A percentile compares a stretch with the other conserved stretches of the same genome.
Conservation (phyloP, 2,797 vertebrate species). For the Cottoperca gobio region DNA sequence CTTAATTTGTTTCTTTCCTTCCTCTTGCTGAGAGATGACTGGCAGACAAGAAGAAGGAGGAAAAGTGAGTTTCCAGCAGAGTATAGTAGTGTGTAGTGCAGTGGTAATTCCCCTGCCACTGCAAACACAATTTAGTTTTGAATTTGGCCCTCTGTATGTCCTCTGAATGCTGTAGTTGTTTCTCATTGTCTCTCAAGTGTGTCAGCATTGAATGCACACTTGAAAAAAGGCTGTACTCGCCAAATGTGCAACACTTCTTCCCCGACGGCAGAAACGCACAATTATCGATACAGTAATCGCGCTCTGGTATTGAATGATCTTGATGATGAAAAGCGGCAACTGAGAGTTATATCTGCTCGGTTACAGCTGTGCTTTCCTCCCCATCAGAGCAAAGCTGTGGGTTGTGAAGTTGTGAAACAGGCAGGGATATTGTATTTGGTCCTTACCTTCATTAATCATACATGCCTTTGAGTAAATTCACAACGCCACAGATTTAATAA, state of each 20-base stretch:
- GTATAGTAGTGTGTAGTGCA: neutral
- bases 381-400: constrained; percentile 16
- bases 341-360: constrained; percentile 14
- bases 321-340: constrained; percentile 11
- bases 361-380: neutral
- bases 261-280: neutral
- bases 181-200: constrained; percentile 12
- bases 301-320: constrained; percentile 17
- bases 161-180: constrained; percentile 33
- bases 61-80: constrained; percentile 47
- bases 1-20: constrained; percentile 69
- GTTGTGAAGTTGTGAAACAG: constrained; percentile 54
- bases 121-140: constrained; percentile 5
- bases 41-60: constrained; percentile 43
- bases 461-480: constrained; percentile 79
- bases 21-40: constrained; percentile 61
- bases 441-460: constrained; percentile 78
- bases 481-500: constrained; percentile 81
- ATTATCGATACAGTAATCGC: constrained; percentile 13
- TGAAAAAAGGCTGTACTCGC: neutral
- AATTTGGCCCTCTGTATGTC: constrained; percentile 21
- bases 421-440: constrained; percentile 64
- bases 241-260: neutral
- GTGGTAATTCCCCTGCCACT: constrained; percentile 23
- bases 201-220: neutral